A percentile compares a stretch with the other conserved stretches of the same genome.
Conservation (phyloP, 2,113 vertebrate genomes). For the Willisornis vidua region DNA sequence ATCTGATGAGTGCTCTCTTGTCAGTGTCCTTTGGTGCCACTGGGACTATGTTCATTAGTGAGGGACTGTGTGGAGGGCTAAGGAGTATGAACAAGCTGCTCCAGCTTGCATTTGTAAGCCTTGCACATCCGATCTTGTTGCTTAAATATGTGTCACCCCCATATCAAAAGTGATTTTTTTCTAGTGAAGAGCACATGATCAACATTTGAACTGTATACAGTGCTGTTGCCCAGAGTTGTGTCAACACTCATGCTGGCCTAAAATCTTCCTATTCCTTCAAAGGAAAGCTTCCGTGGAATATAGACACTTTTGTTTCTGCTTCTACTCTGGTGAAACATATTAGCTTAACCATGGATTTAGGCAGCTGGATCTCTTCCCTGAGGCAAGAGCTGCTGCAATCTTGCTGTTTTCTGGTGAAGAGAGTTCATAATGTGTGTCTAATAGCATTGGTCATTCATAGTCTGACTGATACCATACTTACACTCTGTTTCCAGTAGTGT, state of each 20-base stretch:
- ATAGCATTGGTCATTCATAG: neutral
- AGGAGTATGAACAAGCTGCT: neutral
- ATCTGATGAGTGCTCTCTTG: neutral
- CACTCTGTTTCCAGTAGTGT: neutral
- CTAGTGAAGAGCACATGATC: neutral
- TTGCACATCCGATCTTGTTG: neutral
- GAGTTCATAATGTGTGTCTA: neutral
- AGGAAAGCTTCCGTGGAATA: neutral
- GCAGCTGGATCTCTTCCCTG: neutral
- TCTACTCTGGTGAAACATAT: neutral
- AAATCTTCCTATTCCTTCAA: neutral
- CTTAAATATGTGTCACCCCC: neutral
- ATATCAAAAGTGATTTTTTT: neutral
- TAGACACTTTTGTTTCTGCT: neutral
- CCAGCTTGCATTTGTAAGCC: neutral
- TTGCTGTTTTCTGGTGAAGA: neutral
- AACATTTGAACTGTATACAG: neutral
- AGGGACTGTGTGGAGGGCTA: neutral
- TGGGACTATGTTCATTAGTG: neutral
- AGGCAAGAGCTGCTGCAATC: neutral
- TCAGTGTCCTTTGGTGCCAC: neutral
- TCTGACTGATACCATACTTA: neutral
- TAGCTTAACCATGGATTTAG: neutral
- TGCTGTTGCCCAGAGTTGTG: neutral
- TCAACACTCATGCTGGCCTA: neutral